Base-by-base conservation (phyloP, 2,888 invertebrate genomes). In the Mechanitis mazaeus region DNA sequence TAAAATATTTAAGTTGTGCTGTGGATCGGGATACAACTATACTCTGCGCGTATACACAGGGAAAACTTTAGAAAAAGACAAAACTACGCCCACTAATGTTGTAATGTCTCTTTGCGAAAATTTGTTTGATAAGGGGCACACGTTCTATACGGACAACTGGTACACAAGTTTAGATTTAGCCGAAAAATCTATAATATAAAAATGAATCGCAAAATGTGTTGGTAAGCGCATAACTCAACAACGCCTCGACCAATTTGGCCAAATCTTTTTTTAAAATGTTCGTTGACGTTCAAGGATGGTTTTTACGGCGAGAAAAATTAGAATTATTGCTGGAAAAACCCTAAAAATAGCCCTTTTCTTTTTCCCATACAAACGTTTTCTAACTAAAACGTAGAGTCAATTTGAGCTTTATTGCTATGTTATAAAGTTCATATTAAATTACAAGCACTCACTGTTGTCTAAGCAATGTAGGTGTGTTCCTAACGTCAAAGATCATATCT, bases 1-100 rank as follows among this genome's bases (percentile, higher is more conserved):
- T 2, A 75, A 76, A 60, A 47, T 66, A 9, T 77, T 79, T 59
- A 79, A 80, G 71, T 31, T 76, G 7, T 76, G 75, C 57, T 68
- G 68, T 3, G 1, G 65, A 45, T 75, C 75, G 4, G 76, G 76
- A 5, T 78, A 77, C 61, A 78, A 75, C 12, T 71, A 58, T 55
- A 74, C 72, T 63, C 54, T 76, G 11, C 11, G 67, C 60, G 38
- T 75, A 12, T 76, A 75, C 62, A 66, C 68, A 31, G 75, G 75
- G 1, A 78, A 75, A 72, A 6, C 38, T 38, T 38, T 38, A 6
- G 38, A 38, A 38, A 7, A 38, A 38, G 20, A 20, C 20, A 38
- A 38, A 38, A 38, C 4, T 38, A 38, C 38, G 38, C 38, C 38
- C 38, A 38, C 38, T 38, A 38, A 38, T 6, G 2, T 38, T 6